phyloP scores from a whole-genome alignment of 2,113 vertebrate species.

The Anseranas semipalmata region DNA sequence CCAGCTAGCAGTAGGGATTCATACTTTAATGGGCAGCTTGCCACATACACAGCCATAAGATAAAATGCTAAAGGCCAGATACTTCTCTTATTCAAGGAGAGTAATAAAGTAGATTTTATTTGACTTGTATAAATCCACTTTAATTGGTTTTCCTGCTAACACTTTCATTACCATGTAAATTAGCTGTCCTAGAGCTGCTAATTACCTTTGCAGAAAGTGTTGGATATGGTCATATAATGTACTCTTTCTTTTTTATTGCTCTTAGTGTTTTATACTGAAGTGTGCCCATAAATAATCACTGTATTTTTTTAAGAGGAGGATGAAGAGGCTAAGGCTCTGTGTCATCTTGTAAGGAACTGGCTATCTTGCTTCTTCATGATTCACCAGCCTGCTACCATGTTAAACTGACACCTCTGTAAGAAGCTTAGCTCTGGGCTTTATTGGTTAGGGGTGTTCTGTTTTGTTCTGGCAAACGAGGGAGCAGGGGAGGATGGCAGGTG shows the following conservation, averaged over 20 bases:
- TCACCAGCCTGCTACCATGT: not conserved
- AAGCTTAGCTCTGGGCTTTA: not conserved
- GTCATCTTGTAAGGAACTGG: not conserved
- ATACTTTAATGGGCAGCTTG: not conserved
- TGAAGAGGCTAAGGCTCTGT: not conserved
- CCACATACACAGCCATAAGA: not conserved
- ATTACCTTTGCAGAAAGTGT: conserved; percentile 51
- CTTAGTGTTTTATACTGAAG: not conserved
- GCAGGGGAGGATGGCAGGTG: not conserved
- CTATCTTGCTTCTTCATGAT: not conserved
- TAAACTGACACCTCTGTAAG: not conserved
- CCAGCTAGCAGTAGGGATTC: not conserved
- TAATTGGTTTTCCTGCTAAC: conserved; percentile 54
- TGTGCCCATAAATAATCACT: conserved; percentile 9
- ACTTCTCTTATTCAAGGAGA: conserved; percentile 29
- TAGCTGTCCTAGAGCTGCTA: conserved; percentile 60
- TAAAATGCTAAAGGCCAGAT: conserved; percentile 21
- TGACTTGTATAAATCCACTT: conserved; percentile 64
- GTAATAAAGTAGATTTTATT: conserved; percentile 58
- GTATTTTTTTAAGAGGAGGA: not conserved
- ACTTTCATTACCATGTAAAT: conserved; percentile 70
- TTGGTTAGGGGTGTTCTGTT: not conserved
- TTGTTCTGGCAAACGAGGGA: not conserved
- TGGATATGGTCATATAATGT: not conserved
- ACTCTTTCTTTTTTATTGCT: conserved; percentile 4